phyloP scores from a whole-genome alignment of 2,113 vertebrate species.

The Numida meleagris region DNA sequence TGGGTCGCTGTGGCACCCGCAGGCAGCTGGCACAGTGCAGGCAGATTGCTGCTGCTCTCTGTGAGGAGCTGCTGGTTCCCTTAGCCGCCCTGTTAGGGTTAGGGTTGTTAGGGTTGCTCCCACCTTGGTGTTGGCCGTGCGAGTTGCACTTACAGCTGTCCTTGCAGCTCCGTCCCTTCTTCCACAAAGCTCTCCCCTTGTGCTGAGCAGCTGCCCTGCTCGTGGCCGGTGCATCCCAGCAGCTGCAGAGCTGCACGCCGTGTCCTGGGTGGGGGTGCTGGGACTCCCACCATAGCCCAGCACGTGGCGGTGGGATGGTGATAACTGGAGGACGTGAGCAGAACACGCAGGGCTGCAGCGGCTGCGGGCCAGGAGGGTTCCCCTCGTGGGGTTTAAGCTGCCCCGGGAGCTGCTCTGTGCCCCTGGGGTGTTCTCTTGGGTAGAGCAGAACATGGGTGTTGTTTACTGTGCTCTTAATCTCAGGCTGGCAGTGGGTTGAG shows the following conservation, averaged over 20 bases:
- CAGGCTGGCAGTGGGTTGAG: neutral
- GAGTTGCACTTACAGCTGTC: neutral
- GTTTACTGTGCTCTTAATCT: conserved; percentile 32
- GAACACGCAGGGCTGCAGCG: neutral
- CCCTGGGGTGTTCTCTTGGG: neutral
- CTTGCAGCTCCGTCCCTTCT: neutral
- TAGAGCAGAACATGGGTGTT: conserved; percentile 20
- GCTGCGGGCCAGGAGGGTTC: neutral
- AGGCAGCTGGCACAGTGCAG: conserved; percentile 20
- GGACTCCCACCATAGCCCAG: neutral
- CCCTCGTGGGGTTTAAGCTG: neutral
- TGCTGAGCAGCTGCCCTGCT: neutral
- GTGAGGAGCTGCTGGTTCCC: neutral
- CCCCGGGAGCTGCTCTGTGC: neutral
- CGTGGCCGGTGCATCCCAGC: neutral
- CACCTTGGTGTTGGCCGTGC: neutral
- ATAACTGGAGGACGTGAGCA: neutral
- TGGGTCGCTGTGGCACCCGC: conserved; percentile 53
- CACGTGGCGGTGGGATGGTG: neutral
- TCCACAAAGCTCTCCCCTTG: neutral
- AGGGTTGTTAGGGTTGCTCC: neutral
- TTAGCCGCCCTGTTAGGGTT: neutral
- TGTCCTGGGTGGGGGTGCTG: neutral
- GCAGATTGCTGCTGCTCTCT: neutral
- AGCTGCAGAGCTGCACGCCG: neutral